Evolutionary conservation across 2,888 invertebrate species (phyloP).

Genomic region (Diarsia rubi): DNA sequence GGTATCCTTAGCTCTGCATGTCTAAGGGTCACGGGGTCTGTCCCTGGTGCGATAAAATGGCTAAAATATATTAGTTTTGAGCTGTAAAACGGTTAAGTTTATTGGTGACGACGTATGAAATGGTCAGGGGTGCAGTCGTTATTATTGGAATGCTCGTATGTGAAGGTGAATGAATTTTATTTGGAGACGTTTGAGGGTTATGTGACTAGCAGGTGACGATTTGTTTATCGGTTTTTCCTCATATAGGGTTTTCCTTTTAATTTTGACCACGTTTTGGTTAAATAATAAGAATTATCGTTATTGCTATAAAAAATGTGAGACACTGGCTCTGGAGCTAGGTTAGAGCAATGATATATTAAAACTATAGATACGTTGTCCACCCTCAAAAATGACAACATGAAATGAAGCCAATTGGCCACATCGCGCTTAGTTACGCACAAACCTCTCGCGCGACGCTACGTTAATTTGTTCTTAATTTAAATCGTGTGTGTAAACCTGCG

Average conservation of each 20-base stretch:
- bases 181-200: not conserved
- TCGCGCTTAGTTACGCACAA: too few species aligned
- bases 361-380: too few species aligned
- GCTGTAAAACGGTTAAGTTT: constrained; percentile 28
- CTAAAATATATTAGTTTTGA: constrained; percentile 39
- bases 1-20: constrained; percentile 10
- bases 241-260: not conserved
- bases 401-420: too few species aligned
- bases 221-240: not conserved
- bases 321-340: too few species aligned
- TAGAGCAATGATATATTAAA: too few species aligned
- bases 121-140: not conserved
- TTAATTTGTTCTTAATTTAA: too few species aligned
- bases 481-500: too few species aligned
- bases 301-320: too few species aligned
- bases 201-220: not conserved
- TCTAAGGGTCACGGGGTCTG: constrained; percentile 32
- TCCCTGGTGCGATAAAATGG: constrained; percentile 24
- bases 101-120: constrained; percentile 21
- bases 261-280: not conserved
- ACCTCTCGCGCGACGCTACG: too few species aligned
- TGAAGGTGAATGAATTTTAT: not conserved
- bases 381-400: too few species aligned
- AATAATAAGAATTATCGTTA: too few species aligned
- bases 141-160: not conserved